These are phyloP conservation scores for Drosophila simulans DNA, from an alignment of 1,140 invertebrate genomes.

Conservation along the genomic window DNA sequence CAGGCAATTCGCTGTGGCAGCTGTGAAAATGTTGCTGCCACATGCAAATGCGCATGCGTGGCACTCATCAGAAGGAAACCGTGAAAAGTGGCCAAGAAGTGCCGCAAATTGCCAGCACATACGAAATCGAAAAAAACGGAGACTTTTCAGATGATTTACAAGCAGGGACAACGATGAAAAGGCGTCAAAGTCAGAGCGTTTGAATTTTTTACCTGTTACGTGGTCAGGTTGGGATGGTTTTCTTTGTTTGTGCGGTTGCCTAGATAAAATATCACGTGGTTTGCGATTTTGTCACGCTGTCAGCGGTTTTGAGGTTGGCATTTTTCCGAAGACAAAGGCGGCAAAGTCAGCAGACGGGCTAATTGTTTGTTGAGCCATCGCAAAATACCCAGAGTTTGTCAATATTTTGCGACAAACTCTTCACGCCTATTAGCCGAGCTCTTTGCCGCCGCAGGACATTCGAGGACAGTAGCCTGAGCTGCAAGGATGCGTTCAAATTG, in stretches of 20 bases:
- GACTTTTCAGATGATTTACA: constrained; percentile 47
- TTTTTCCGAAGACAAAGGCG: constrained; percentile 26
- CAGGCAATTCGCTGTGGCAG: constrained; percentile 7
- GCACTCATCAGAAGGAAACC: constrained; percentile 30
- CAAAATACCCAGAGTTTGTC: constrained; percentile 66
- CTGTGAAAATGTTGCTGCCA: constrained; percentile 52
- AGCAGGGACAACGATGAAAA: constrained; percentile 16
- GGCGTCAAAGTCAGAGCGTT: constrained; percentile 5
- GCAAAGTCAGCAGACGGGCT: constrained; percentile 39
- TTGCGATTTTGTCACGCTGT: constrained; percentile 84
- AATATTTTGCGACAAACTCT: constrained; percentile 81
- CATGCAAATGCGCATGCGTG: constrained; percentile 75
- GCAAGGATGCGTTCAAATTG: constrained; percentile 66
- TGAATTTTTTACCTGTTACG: constrained; percentile 54
- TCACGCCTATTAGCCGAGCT: constrained; percentile 67
- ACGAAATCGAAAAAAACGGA: background rate
- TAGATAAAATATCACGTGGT: constrained; percentile 84
- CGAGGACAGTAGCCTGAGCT: constrained; percentile 38
- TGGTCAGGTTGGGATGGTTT: constrained; percentile 25
- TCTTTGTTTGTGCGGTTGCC: constrained; percentile 69
- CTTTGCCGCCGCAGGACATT: constrained; percentile 5
- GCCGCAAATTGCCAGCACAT: constrained; percentile 24
- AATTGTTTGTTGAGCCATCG: constrained; percentile 58
- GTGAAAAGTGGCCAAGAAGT: constrained; percentile 16
- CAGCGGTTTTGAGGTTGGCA: constrained; percentile 71